Evolutionary conservation across 2,888 invertebrate genomes (phyloP).

Genomic region (Trichogramma evanescens): DNA sequence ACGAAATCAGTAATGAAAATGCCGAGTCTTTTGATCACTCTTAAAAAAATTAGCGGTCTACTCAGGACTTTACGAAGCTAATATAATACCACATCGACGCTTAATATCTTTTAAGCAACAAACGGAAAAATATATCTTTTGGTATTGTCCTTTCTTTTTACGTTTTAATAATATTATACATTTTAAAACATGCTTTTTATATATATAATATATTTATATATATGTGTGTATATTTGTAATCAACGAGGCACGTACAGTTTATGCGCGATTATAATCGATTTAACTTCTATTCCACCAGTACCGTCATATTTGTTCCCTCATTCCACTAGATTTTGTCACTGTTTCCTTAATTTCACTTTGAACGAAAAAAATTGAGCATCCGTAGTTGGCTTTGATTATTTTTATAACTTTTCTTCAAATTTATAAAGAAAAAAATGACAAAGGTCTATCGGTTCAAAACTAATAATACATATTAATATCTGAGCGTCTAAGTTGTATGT

Average conservation of each 20-base stretch:
- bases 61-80: too few species aligned
- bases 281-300: not conserved
- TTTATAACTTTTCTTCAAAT: conserved; percentile 11
- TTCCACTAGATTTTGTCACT: not conserved
- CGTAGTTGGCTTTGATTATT: conserved; percentile 4
- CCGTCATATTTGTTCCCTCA: conserved; percentile 1
- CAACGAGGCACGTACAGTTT: conserved; percentile 28
- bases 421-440: not conserved
- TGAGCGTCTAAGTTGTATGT: conserved; percentile 13
- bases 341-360: not conserved
- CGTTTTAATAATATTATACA: too few species aligned
- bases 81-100: too few species aligned
- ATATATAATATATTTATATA: not conserved
- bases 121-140: too few species aligned
- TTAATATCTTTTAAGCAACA: not conserved
- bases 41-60: too few species aligned
- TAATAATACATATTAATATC: not conserved
- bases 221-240: conserved; percentile 25
- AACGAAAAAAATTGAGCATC: not conserved
- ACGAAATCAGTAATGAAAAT: too few species aligned
- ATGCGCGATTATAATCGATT: conserved; percentile 8
- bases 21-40: too few species aligned
- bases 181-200: too few species aligned
- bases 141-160: too few species aligned
- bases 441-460: not conserved